Percentiles rank a stretch among this genome's conserved stretches.
Evolutionary conservation across 2,113 vertebrate genomes (phyloP).

Genomic region (Xyrauchen texanus): DNA sequence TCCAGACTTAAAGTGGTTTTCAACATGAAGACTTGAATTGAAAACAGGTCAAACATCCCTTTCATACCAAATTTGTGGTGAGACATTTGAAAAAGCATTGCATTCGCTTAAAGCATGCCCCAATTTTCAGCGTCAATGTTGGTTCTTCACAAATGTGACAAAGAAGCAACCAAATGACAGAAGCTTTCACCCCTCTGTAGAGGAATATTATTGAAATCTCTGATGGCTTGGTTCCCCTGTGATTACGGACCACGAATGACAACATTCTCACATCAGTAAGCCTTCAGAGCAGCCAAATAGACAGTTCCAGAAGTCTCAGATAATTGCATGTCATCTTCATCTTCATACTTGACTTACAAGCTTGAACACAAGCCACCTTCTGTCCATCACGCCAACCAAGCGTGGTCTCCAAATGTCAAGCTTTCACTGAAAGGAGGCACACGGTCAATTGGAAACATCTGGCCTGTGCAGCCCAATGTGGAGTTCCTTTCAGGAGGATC

Average conservation of each 20-base stretch:
- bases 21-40: background rate
- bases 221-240: background rate
- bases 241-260: slow-evolving; percentile 61
- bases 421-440: background rate
- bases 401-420: slow-evolving; percentile 19
- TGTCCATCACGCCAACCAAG: slow-evolving; percentile 37
- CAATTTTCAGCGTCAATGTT: background rate
- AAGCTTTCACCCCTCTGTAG: no score
- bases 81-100: background rate
- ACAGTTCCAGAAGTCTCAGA: slow-evolving; percentile 62
- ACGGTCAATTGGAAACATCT: background rate
- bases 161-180: no score
- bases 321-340: slow-evolving; percentile 71
- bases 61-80: background rate
- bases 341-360: slow-evolving; percentile 69
- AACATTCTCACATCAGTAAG: slow-evolving; percentile 66
- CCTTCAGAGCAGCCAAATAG: slow-evolving; percentile 60
- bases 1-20: background rate
- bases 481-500: background rate
- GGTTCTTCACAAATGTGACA: background rate
- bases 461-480: no score
- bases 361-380: slow-evolving; percentile 17
- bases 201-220: background rate
- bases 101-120: background rate
- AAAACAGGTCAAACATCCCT: background rate